These are phyloP conservation scores for Esox niger DNA, from an alignment of 2,113 vertebrate genomes.

Conservation along the genomic window DNA sequence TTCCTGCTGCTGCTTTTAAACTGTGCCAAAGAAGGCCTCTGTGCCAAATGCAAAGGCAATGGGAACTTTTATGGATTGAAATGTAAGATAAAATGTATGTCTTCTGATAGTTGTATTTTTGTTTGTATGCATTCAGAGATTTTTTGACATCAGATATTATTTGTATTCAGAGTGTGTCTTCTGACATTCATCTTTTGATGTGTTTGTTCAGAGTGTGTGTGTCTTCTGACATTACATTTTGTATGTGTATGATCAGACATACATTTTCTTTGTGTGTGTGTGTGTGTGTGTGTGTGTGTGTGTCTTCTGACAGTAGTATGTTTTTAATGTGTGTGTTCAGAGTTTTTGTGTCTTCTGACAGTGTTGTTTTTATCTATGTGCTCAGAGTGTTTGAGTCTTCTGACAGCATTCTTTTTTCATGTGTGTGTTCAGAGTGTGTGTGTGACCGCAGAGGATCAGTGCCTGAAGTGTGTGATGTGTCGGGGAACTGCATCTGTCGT, in stretches of 20 bases:
- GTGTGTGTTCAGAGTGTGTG: constrained; percentile 71
- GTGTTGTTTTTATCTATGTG: no score
- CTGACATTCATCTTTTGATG: no score
- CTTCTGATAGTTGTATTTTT: not conserved
- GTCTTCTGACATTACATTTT: no score
- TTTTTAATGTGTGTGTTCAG: no score
- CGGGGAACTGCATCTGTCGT: constrained; percentile 81
- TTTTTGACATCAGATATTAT: no score
- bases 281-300: constrained; percentile 2
- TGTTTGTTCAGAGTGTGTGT: no score
- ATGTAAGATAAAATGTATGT: not conserved
- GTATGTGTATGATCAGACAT: no score
- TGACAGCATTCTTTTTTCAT: constrained; percentile 5
- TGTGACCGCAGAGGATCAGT: constrained; percentile 77
- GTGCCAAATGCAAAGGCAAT: not conserved
- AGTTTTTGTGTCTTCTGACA: no score
- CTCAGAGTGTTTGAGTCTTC: no score
- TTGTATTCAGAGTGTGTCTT: not conserved
- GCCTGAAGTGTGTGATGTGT: constrained; percentile 68
- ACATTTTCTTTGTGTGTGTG: not conserved
- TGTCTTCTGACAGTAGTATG: no score
- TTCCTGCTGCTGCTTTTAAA: not conserved
- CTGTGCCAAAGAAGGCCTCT: constrained; percentile 10
- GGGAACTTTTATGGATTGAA: not conserved
- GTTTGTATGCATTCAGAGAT: not conserved